Conservation (phyloP, 2,888 invertebrate genomes). For the Macaria liturata region DNA sequence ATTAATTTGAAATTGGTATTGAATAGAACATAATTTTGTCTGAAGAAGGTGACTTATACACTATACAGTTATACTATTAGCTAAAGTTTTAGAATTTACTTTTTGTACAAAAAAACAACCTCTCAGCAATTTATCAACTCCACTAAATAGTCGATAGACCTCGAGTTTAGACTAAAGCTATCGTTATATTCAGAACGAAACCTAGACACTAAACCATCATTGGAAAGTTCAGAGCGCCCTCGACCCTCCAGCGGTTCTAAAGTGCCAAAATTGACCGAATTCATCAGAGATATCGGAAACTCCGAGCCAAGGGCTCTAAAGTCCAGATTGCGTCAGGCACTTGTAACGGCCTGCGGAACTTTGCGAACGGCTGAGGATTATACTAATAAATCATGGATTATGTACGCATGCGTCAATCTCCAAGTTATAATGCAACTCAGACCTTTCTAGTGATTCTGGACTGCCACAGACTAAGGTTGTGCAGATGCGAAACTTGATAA, state of each 20-base stretch:
- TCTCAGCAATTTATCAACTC: too few relatives aligned
- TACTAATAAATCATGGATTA: conserved; percentile 45
- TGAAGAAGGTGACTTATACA: too few relatives aligned
- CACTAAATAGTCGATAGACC: too few relatives aligned
- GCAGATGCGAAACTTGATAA: not conserved
- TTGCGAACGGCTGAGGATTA: conserved; percentile 35
- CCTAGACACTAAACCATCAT: conserved; percentile 7
- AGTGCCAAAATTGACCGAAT: conserved; percentile 15
- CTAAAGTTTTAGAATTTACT: too few relatives aligned
- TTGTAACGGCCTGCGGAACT: conserved; percentile 21
- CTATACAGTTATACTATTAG: too few relatives aligned
- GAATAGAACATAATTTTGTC: too few relatives aligned
- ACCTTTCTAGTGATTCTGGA: conserved; percentile 45
- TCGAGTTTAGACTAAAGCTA: too few relatives aligned
- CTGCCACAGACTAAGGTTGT: conserved; percentile 34
- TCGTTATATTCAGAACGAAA: too few relatives aligned
- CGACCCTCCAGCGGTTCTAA: conserved; percentile 12
- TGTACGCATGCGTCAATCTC: conserved; percentile 46
- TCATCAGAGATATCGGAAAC: conserved; percentile 20
- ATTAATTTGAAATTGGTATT: too few relatives aligned
- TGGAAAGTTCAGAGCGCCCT: conserved; percentile 3
- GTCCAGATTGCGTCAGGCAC: conserved; percentile 17
- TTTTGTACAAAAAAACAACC: too few relatives aligned
- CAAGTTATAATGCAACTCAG: conserved; percentile 55
- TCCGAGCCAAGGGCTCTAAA: conserved; percentile 14